These are phyloP conservation scores for Geotrypetes seraphini DNA, from an alignment of 2,797 vertebrate species.

Conservation along the genomic window DNA sequence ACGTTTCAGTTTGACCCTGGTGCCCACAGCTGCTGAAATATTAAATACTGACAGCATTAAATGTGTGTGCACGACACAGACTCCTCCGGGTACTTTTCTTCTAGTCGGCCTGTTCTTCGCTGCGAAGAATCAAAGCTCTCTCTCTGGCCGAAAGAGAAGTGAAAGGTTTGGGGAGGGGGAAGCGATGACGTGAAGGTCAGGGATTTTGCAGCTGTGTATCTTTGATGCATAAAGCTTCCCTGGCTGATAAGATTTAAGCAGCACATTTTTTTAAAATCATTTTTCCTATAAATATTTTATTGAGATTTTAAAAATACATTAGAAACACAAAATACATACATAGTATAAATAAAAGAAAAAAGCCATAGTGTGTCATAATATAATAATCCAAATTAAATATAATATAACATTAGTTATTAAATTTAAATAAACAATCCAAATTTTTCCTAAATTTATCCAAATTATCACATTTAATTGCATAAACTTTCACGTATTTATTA, in stretches of 20 bases:
- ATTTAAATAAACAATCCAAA: too few species aligned
- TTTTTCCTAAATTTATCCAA: too few species aligned
- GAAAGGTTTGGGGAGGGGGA: conserved; percentile 26
- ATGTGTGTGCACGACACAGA: conserved; percentile 53
- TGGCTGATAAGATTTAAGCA: conserved; percentile 12
- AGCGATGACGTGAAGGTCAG: background rate
- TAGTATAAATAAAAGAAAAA: too few species aligned
- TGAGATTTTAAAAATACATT: too few species aligned
- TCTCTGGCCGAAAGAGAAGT: conserved; percentile 10
- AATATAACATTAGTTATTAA: too few species aligned
- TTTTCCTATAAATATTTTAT: too few species aligned
- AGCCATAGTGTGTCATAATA: too few species aligned
- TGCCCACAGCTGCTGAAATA: conserved; percentile 70
- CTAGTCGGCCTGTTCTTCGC: background rate
- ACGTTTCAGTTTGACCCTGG: conserved; percentile 70
- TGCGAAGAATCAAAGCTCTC: background rate
- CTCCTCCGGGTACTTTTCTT: conserved; percentile 47
- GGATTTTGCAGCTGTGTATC: conserved; percentile 4
- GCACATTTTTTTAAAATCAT: too few species aligned
- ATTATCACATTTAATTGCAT: too few species aligned
- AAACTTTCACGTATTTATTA: too few species aligned
- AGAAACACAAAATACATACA: too few species aligned
- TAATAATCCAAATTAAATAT: too few species aligned
- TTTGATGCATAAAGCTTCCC: conserved; percentile 11
- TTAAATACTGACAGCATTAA: conserved; percentile 72